Conservation (phyloP, 2,797 vertebrate genomes). For the Cuniculus paca region DNA sequence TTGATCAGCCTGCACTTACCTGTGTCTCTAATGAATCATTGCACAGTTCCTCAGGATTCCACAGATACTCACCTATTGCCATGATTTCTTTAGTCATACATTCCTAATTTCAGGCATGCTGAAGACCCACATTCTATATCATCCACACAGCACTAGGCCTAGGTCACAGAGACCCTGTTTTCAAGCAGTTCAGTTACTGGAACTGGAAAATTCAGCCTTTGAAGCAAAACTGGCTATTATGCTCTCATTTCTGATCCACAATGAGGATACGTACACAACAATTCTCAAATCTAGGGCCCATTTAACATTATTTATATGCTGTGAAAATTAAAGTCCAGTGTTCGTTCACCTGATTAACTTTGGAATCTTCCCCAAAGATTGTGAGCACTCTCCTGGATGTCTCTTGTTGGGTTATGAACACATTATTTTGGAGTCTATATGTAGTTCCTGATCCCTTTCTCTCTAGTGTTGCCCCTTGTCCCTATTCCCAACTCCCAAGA, state of each 20-base stretch:
- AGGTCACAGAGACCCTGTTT: conserved; percentile 88
- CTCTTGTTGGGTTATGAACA: neutral
- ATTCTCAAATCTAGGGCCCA: conserved; percentile 83
- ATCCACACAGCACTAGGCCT: conserved; percentile 87
- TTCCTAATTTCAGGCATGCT: conserved; percentile 90
- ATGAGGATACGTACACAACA: conserved; percentile 91
- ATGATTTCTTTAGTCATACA: conserved; percentile 89
- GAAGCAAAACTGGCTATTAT: conserved; percentile 86
- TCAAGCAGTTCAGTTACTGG: conserved; percentile 90
- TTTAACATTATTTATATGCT: neutral
- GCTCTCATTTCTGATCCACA: conserved; percentile 90
- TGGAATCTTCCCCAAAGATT: neutral
- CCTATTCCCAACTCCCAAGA: neutral
- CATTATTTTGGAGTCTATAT: neutral
- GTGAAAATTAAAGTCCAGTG: neutral
- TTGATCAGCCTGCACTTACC: conserved; percentile 89
- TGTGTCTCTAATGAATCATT: conserved; percentile 93
- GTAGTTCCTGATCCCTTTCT: neutral
- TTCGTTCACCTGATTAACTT: neutral
- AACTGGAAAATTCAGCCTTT: conserved; percentile 90
- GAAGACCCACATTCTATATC: conserved; percentile 90
- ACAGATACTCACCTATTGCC: conserved; percentile 92
- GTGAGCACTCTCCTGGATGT: neutral
- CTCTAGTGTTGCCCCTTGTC: neutral
- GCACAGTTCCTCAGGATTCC: conserved; percentile 91